phyloP scores from a whole-genome alignment of 2,888 invertebrate genomes.

The Watsonalla cultraria region DNA sequence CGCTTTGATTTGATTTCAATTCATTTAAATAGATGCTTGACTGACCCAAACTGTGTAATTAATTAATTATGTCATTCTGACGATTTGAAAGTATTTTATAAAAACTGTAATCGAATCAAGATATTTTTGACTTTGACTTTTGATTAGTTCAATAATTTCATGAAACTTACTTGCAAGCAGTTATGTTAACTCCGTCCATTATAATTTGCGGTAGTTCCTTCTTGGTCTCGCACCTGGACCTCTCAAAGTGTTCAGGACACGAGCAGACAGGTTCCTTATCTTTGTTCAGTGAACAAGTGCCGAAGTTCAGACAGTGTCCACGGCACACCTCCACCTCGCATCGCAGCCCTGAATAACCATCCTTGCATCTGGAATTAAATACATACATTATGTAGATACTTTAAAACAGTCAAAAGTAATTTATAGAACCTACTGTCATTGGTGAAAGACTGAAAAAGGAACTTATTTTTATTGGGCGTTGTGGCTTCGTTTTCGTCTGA shows the following conservation, averaged over 20 bases:
- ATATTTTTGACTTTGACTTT: too few species aligned
- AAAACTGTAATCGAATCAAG: too few species aligned
- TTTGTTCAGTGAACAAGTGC: conserved; percentile 69
- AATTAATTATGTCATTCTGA: too few species aligned
- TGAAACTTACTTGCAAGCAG: conserved; percentile 49
- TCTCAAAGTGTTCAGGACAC: conserved; percentile 71
- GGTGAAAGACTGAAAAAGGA: too few species aligned
- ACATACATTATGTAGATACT: conserved; percentile 1
- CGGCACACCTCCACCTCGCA: conserved; percentile 75
- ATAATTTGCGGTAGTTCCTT: conserved; percentile 10
- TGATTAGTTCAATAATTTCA: too few species aligned
- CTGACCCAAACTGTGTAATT: too few species aligned
- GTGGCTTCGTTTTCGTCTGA: neutral
- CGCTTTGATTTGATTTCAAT: too few species aligned
- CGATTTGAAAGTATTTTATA: too few species aligned
- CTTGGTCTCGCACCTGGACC: conserved; percentile 77
- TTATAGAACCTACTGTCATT: too few species aligned
- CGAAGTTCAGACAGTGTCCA: conserved; percentile 81
- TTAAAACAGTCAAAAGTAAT: too few species aligned
- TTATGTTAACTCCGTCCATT: conserved; percentile 13
- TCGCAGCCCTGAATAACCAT: conserved; percentile 58
- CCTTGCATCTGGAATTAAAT: conserved; percentile 55
- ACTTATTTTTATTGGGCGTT: neutral
- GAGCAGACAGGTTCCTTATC: conserved; percentile 59
- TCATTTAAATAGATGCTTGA: too few species aligned